Percentiles rank a stretch among this genome's conserved stretches.
These are phyloP conservation scores for Drosophila affinis DNA, from an alignment of 2,888 invertebrate genomes.

Conservation along the genomic window DNA sequence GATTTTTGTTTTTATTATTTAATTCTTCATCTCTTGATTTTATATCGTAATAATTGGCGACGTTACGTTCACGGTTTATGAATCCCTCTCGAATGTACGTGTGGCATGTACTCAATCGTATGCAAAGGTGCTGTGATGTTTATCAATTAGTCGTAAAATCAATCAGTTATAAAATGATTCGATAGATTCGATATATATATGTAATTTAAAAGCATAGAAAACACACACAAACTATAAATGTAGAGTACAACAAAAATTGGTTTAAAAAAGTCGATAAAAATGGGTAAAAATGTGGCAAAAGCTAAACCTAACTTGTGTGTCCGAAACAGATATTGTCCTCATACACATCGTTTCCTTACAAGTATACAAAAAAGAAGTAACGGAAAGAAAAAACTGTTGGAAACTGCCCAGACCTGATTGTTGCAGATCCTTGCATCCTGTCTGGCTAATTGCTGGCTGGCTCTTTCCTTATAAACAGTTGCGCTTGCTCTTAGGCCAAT, in stretches of 20 bases:
- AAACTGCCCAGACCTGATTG: constrained; percentile 13
- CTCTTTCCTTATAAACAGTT: constrained; percentile 58
- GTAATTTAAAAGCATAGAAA: constrained; percentile 50
- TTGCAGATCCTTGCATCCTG: constrained; percentile 24
- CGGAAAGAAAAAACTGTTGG: constrained; percentile 15
- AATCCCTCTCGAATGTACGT: constrained; percentile 45
- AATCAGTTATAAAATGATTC: constrained; percentile 36
- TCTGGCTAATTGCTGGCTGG: constrained; percentile 17
- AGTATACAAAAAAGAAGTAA: constrained; percentile 9
- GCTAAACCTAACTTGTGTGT: constrained; percentile 37
- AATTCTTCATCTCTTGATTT: constrained; percentile 42
- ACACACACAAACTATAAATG: constrained; percentile 66
- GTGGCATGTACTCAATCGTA: constrained; percentile 36
- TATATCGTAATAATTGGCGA: constrained; percentile 68
- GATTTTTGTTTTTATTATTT: constrained; percentile 44
- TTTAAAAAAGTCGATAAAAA: constrained; percentile 7
- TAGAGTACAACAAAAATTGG: constrained; percentile 32
- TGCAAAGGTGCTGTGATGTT: constrained; percentile 56
- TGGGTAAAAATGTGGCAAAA: constrained; percentile 13
- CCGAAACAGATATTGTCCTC: constrained; percentile 27
- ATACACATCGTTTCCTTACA: constrained; percentile 16
- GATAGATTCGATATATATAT: constrained; percentile 34
- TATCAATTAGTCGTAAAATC: constrained; percentile 45
- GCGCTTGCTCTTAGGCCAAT: constrained; percentile 51
- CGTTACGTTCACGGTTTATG: constrained; percentile 73